Base-by-base conservation (phyloP, 2,797 vertebrate species). In the Helarctos malayanus region DNA sequence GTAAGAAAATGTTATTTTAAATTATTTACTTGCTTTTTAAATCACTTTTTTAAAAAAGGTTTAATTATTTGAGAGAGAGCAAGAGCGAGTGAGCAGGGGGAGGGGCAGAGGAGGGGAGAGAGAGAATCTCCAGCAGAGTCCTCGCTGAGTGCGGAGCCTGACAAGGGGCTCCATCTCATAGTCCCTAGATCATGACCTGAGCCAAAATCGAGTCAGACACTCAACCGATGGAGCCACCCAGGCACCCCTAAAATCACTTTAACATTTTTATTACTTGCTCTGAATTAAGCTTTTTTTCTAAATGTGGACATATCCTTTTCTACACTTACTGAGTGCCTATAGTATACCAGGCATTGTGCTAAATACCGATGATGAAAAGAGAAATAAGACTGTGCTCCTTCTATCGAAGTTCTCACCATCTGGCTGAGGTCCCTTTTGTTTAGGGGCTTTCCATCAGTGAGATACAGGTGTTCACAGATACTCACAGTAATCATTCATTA, bases 261-360 rank as follows among this genome's bases (percentile, higher is more conserved):
- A n/a, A 65, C 15, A 15, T 65, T 83, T 89, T 89, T 71, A 52
- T n/a, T 84, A 78, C 56, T 93, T 83, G 38, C 47, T 41, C 69
- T 35, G 65, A 68, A 56, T 52, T 73, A 84, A 91, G 54, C 15
- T n/a, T 91, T 94, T 96, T 56, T 78, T 49, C 75, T 90, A 92
- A 82, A 89, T 47, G 18, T 52, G 54, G 47, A 63, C 27, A 68
- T 25, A 45, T 82, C 18, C n/a, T 76, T 89, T 93, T 65, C 32
- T 57, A 11, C 14, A 45, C 10, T 86, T 69, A 45, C 3, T 18
- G 38, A 89, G 25, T n/a, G 5, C 49, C 84, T 84, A 0, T 73
- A 25, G n/a, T 47, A 79, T 65, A 19, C 57, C 32, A 29, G 14
- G 19, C 52, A 21, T 27, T 59, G 80, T 90, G 82, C 27, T 90